Conservation (phyloP, 2,888 invertebrate genomes). For the Ectobius pallidus region DNA sequence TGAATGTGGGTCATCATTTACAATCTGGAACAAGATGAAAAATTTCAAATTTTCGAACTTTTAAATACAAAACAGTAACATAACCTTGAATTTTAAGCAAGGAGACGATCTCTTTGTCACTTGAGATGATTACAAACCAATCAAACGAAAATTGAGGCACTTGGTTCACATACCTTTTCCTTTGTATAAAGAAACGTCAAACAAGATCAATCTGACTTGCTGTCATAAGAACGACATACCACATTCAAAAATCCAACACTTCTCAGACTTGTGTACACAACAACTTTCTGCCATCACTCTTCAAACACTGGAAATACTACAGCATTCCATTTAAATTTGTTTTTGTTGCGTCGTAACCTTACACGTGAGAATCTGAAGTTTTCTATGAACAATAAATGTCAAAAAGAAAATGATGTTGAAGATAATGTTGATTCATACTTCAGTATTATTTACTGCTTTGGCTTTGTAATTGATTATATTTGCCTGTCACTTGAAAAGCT, state of each 20-base stretch:
- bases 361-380: conserved; percentile 28
- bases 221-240: not conserved
- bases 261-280: too few relatives aligned
- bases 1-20: conserved; percentile 39
- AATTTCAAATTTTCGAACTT: not conserved
- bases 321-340: conserved; percentile 35
- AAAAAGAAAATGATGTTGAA: not conserved
- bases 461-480: conserved; percentile 8
- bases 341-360: conserved; percentile 35
- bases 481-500: conserved; percentile 31
- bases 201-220: not conserved
- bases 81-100: conserved; percentile 21
- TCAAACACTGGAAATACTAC: conserved; percentile 17
- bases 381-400: conserved; percentile 13
- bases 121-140: not conserved
- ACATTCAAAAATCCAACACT: not conserved
- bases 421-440: not conserved
- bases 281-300: not conserved
- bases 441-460: conserved; percentile 16
- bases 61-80: conserved; percentile 26
- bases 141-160: not conserved
- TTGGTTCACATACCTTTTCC: not conserved
- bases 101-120: conserved; percentile 25
- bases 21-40: conserved; percentile 33
- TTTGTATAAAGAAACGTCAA: not conserved